Evolutionary conservation across 1,140 invertebrate genomes (phyloP).

Genomic region (Delia radicum): DNA sequence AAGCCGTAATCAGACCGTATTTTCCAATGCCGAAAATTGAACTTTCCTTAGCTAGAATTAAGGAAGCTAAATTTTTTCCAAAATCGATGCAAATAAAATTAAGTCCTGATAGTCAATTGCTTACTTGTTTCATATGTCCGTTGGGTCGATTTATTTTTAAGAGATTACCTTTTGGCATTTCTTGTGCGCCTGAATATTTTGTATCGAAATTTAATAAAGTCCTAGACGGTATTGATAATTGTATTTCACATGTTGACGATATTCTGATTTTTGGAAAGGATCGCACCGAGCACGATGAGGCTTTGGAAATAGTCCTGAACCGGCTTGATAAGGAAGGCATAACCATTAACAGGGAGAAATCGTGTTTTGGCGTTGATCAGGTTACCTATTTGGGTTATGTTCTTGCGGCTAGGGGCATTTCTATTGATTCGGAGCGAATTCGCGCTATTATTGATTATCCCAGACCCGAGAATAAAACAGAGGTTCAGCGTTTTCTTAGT

Average conservation of each 20-base stretch:
- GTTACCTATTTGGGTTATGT: background rate
- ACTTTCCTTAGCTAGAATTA: constrained; percentile 31
- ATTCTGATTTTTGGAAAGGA: background rate
- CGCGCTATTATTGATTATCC: constrained; percentile 33
- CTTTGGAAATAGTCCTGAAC: background rate
- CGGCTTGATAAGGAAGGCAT: background rate
- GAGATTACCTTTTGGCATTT: constrained; percentile 12
- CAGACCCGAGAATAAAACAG: constrained; percentile 34
- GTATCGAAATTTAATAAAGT: no score
- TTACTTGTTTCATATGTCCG: background rate
- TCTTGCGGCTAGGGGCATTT: constrained; percentile 33
- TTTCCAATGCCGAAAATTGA: constrained; percentile 40
- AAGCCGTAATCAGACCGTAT: background rate
- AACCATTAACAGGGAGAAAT: background rate
- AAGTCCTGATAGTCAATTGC: background rate
- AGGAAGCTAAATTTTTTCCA: constrained; percentile 30
- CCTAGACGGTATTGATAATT: no score
- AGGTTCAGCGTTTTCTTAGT: background rate
- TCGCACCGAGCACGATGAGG: background rate
- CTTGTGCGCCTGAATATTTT: constrained; percentile 27
- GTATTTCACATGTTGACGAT: no score
- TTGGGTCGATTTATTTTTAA: background rate
- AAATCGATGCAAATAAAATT: background rate
- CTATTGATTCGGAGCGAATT: constrained; percentile 41
- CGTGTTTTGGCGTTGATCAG: background rate